These are phyloP conservation scores for Crenuchus spilurus DNA, from an alignment of 2,797 vertebrate genomes.

Conservation along the genomic window DNA sequence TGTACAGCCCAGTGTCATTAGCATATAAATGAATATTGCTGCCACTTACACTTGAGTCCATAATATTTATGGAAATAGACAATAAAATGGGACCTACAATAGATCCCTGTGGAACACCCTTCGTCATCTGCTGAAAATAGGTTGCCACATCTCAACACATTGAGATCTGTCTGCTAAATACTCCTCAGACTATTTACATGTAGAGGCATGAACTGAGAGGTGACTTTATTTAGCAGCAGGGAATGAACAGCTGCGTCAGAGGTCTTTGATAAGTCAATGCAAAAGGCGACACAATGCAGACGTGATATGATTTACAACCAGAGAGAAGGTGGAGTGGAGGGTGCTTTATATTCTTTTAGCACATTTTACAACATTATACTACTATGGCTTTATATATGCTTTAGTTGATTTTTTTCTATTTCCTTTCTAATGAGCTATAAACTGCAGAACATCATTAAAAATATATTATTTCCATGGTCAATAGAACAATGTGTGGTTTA, in stretches of 20 bases:
- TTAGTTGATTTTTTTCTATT: too few species aligned
- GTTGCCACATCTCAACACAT: neutral
- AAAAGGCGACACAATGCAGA: neutral
- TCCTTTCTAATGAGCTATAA: too few species aligned
- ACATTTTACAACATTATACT: too few species aligned
- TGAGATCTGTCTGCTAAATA: neutral
- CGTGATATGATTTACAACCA: neutral
- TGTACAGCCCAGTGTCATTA: neutral
- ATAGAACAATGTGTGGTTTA: too few species aligned
- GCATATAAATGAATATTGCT: neutral
- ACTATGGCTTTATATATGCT: too few species aligned
- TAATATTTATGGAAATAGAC: neutral
- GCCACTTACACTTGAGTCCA: neutral
- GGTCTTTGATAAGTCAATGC: neutral
- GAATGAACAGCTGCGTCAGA: neutral
- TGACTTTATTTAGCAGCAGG: neutral
- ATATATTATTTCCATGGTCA: too few species aligned
- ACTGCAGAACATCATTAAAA: too few species aligned
- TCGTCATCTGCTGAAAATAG: neutral
- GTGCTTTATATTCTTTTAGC: too few species aligned
- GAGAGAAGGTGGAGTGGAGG: neutral
- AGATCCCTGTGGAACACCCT: neutral
- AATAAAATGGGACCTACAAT: neutral
- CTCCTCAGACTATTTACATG: neutral
- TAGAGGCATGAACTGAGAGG: neutral